phyloP scores from a whole-genome alignment of 2,888 invertebrate genomes.

The Nasonovia ribisnigri region DNA sequence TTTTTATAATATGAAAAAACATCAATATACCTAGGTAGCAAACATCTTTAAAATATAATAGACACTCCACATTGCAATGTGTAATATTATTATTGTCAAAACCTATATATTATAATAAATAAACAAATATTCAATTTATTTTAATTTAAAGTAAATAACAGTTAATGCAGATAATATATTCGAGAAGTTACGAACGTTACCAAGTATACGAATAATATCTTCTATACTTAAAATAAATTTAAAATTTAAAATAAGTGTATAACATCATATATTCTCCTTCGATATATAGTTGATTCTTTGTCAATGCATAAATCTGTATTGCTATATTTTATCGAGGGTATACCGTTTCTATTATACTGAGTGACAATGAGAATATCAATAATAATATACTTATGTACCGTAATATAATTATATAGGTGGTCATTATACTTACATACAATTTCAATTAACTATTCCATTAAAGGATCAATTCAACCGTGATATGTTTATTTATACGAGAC shows the following conservation, averaged over 20 bases:
- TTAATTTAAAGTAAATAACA: too few relatives aligned
- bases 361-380: constrained; percentile 13
- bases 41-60: too few relatives aligned
- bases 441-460: constrained; percentile 45
- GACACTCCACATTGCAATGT: too few relatives aligned
- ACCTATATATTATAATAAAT: too few relatives aligned
- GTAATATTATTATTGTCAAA: too few relatives aligned
- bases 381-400: neutral
- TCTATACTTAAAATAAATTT: too few relatives aligned
- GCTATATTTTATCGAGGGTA: neutral
- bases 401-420: constrained; percentile 6
- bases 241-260: neutral
- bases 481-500: constrained; percentile 31
- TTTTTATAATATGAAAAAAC: too few relatives aligned
- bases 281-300: neutral
- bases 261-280: neutral
- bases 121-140: too few relatives aligned
- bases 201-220: too few relatives aligned
- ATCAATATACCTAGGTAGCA: too few relatives aligned
- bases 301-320: neutral
- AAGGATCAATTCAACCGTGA: constrained; percentile 30
- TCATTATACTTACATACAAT: constrained; percentile 40
- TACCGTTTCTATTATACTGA: neutral
- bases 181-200: too few relatives aligned
- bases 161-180: too few relatives aligned